A percentile compares a stretch with the other conserved stretches of the same genome.
These are phyloP conservation scores for Tachycineta bicolor DNA, from an alignment of 2,113 vertebrate species.

Conservation along the genomic window DNA sequence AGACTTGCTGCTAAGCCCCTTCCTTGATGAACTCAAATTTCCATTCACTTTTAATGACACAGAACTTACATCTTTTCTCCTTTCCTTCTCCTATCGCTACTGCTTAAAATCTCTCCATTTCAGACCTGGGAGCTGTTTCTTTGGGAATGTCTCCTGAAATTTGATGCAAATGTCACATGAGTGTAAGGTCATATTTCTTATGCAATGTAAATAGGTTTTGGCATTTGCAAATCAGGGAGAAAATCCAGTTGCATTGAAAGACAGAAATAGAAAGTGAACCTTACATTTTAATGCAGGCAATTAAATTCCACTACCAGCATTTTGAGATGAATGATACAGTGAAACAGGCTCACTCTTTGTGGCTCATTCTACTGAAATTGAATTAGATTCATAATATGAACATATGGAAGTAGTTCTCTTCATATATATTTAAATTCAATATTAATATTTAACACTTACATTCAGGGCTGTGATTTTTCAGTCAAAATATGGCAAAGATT, in stretches of 20 bases:
- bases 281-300: constrained; percentile 16
- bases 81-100: background rate
- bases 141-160: background rate
- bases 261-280: constrained; percentile 1
- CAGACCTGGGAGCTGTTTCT: background rate
- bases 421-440: constrained; percentile 40
- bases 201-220: background rate
- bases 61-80: background rate
- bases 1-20: background rate
- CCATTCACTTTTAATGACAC: background rate
- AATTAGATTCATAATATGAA: background rate
- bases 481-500: constrained; percentile 11
- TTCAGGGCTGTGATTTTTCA: background rate
- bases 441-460: constrained; percentile 37
- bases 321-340: constrained; percentile 5
- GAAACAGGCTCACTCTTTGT: background rate
- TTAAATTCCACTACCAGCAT: constrained; percentile 1
- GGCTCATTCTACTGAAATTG: background rate
- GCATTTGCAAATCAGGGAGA: background rate
- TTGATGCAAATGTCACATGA: background rate
- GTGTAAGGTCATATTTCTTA: background rate
- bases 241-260: background rate
- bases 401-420: background rate
- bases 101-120: background rate
- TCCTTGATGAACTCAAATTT: background rate